phyloP scores from a whole-genome alignment of 2,888 invertebrate species.

The Nomada hirtipes region DNA sequence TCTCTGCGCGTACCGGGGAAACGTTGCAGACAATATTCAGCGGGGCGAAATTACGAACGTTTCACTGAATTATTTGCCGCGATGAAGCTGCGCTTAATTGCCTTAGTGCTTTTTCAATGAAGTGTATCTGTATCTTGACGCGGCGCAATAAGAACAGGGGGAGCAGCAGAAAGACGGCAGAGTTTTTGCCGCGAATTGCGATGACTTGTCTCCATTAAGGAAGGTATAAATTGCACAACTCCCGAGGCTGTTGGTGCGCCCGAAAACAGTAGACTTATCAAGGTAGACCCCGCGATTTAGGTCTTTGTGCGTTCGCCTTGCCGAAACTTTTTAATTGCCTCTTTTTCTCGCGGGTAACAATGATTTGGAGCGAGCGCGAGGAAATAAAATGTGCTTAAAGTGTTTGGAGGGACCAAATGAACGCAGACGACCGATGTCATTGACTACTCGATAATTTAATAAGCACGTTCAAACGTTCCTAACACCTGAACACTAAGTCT shows the following conservation, averaged over 20 bases:
- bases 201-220: constrained; percentile 63
- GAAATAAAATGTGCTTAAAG: background rate
- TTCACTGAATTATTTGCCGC: constrained; percentile 22
- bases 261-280: constrained; percentile 46
- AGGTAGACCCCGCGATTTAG: constrained; percentile 53
- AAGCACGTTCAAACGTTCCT: background rate
- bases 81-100: constrained; percentile 48
- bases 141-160: constrained; percentile 9
- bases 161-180: constrained; percentile 31
- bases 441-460: background rate
- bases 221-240: constrained; percentile 61
- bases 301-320: constrained; percentile 62
- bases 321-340: constrained; percentile 75
- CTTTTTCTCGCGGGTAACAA: constrained; percentile 19
- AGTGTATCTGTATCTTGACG: constrained; percentile 11
- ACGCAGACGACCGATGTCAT: background rate
- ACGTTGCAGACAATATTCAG: background rate
- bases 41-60: constrained; percentile 31
- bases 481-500: background rate
- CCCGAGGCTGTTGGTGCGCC: constrained; percentile 23
- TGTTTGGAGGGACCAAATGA: background rate
- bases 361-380: background rate
- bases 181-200: constrained; percentile 65
- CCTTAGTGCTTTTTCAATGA: constrained; percentile 42
- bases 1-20: background rate